Base-by-base conservation (phyloP, 2,888 invertebrate genomes). In the Rhynchonema sp. region DNA sequence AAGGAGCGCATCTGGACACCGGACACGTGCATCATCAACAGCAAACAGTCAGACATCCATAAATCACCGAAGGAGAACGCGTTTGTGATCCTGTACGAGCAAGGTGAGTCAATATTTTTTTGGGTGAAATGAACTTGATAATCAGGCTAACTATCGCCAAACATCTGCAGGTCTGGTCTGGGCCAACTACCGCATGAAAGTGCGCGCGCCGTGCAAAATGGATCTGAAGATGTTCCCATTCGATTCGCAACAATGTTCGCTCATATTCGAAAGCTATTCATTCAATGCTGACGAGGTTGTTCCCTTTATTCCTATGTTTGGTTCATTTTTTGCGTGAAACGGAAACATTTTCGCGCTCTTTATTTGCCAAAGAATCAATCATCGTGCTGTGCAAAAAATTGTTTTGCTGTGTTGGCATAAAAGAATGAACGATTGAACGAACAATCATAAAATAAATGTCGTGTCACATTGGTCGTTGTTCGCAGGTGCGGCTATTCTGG, bases 11-110 rank as follows among this genome's bases (percentile, higher is more conserved):
- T 72, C 30, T 72, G 72, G 72, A 72, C 70, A 1, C 72, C 72
- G 2, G 70, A 70, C 64, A 71, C 70, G n/a, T 46, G 46, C 29
- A 67, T 67, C 53, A 64, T 65, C 57, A 67, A 65, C 60, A 60
- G 64, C 59, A 72, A 71, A 61, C 65, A 66, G 46, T 65, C 68
- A 29, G 63, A 63, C 30, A 70, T 72, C 55, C 72, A 72, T 38
- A 46, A n/a, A 26, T 68, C 68, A 2, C 72, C 72, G 6, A 69
- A 68, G 25, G 72, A 72, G 61, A 72, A 72, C 62, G 71, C 72
- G 2, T 72, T 72, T 61, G 70, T 72, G 23, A 72, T 72, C 62
- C 63, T 72, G 26, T 72, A 72, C 59, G 69, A 70, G 59, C 69
- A 72, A 60, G 72, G n/a, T n/a, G n/a, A n/a, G n/a, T n/a, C n/a